Evolutionary conservation across 1,140 invertebrate genomes (phyloP).

Genomic region (Rhysida immarginata): DNA sequence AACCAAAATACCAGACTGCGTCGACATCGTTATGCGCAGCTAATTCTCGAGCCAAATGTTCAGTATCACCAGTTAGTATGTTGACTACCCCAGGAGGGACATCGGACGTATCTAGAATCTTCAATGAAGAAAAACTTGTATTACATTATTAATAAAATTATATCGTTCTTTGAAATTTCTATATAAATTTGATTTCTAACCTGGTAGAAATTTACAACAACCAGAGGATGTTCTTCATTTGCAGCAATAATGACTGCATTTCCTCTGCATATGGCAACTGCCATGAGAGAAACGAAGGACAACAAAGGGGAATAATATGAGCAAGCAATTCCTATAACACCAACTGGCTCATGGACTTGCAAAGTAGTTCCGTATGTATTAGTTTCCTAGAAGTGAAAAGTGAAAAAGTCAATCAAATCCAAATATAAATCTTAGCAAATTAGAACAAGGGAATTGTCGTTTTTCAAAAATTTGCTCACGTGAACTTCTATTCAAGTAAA

Average conservation of each 20-base stretch:
- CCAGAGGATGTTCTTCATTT: slow-evolving; percentile 29
- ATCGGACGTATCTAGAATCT: slow-evolving; percentile 37
- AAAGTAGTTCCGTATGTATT: slow-evolving; percentile 32
- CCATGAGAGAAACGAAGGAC: slow-evolving; percentile 32
- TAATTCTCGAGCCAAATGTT: slow-evolving; percentile 31
- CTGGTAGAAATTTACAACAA: slow-evolving; percentile 34
- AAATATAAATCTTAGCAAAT: no score
- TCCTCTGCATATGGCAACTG: slow-evolving; percentile 31
- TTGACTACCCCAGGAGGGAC: slow-evolving; percentile 36
- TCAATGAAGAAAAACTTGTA: no score
- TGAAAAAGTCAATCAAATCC: no score
- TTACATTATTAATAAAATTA: no score
- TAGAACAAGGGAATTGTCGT: no score
- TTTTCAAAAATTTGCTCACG: no score
- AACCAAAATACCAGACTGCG: slow-evolving; percentile 32
- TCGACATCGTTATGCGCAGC: slow-evolving; percentile 34
- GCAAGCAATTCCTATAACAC: slow-evolving; percentile 36
- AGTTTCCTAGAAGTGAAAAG: slow-evolving; percentile 27
- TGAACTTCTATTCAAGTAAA: no score
- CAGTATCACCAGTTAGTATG: slow-evolving; percentile 33
- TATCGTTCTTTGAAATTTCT: no score
- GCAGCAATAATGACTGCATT: slow-evolving; percentile 35
- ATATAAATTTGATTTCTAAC: no score
- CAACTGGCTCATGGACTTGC: slow-evolving; percentile 32
- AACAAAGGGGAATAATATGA: slow-evolving; percentile 32